Evolutionary conservation across 2,797 vertebrate species (phyloP).

Genomic region (Nothura maculosa): DNA sequence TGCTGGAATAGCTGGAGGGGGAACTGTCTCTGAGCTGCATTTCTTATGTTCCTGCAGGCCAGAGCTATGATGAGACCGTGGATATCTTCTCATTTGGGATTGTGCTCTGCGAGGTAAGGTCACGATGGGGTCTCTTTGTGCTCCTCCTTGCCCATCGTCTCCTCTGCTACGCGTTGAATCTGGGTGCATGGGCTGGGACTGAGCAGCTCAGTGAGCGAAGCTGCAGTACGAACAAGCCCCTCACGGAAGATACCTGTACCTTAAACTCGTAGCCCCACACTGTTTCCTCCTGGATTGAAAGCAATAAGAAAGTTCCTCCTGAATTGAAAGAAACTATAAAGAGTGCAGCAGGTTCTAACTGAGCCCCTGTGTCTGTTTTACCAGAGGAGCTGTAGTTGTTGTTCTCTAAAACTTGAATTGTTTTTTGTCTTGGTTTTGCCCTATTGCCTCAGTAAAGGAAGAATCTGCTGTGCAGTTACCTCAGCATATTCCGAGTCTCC

Average conservation of each 20-base stretch:
- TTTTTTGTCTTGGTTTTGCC: not conserved
- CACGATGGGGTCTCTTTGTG: not conserved
- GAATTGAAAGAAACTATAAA: not conserved
- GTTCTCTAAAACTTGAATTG: not conserved
- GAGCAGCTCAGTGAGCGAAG: not conserved
- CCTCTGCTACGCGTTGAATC: not conserved
- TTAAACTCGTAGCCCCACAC: not conserved
- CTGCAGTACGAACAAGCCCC: not conserved
- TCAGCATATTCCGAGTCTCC: conserved; percentile 1
- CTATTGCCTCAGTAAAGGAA: not conserved
- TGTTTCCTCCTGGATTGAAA: not conserved
- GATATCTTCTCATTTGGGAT: conserved; percentile 97
- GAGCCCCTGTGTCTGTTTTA: not conserved
- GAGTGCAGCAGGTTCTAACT: not conserved
- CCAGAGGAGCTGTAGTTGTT: not conserved
- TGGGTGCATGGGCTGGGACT: not conserved
- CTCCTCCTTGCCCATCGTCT: not conserved
- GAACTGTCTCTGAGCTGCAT: not conserved
- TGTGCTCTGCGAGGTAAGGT: conserved; percentile 93
- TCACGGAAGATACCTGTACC: not conserved
- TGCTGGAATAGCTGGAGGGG: not conserved
- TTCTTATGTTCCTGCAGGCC: conserved; percentile 81
- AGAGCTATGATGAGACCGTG: conserved; percentile 95
- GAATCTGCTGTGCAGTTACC: not conserved
- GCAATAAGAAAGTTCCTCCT: not conserved